Base-by-base conservation (phyloP, 2,888 invertebrate genomes). In the Caenorhabditis panamensis region DNA sequence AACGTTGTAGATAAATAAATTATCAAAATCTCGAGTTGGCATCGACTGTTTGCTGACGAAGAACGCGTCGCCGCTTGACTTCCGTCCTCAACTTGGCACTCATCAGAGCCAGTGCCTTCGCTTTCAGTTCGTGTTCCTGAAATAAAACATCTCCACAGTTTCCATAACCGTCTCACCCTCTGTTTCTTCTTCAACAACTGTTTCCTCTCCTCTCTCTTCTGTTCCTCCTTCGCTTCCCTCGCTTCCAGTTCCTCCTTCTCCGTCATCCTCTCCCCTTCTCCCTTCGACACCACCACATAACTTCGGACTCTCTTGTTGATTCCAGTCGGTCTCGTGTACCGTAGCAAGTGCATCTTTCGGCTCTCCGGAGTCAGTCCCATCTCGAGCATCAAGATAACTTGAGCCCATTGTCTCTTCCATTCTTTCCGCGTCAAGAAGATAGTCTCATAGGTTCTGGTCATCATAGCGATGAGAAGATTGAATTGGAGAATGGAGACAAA, bases 401-500 rank as follows among this genome's bases (percentile, higher is more conserved):
- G 93, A 0, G 98, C 98, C 97, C 97, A 98, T 94, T 87, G 86
- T 66, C 87, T 58, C 92, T 97, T 96, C 97, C 97, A 98, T 92
- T 98, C 97, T 91, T 97, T 97, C 86, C 96, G 94, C 0, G 97
- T 96, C 92, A 97, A 96, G 0, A 96, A 96, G 87, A 98, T 97
- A 92, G 96, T 95, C 92, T 97, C 96, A 91, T 98, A 98, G 8
- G 98, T 98, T 91, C 97, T 96, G 0, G 97, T 97, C 97, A 98
- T 97, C 97, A 97, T 97, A 83, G 97, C 97, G 90, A 98, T 98
- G 92, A 98, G 93, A 96, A 98, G 96, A 93, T 98, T 98, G 63
- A 98, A 96, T 77, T 98, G 93, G 22, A 98, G 92, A 75, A 97
- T 95, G 0, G 96, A 96, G 18, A 97, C 97, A 91, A 97, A 95